Base-by-base conservation (phyloP, 1,140 invertebrate species). In the Leptinotarsa texana region DNA sequence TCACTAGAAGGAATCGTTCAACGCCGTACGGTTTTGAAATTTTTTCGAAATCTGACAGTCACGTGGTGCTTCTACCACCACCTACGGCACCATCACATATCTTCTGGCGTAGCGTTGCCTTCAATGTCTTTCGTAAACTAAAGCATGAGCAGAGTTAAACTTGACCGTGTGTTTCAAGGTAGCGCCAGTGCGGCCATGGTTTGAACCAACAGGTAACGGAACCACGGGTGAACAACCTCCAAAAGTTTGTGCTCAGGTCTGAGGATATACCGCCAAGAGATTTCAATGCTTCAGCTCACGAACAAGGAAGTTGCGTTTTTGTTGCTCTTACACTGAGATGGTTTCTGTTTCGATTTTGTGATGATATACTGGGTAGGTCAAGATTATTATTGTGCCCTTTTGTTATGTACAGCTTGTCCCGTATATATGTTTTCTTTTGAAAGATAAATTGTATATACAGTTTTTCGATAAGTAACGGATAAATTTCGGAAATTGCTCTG, bases 191-290 rank as follows among this genome's bases (percentile, higher is more conserved):
- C 76, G 81, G 82, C 81, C 78, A 82, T 81, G 78, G 77, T 78
- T 80, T 68, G 81, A 83, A 82, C 75, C 81, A 79, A 69, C 27
- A 66, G 63, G 77, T 83, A 83, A 84, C 83, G 82, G 81, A 83
- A 84, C 76, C 69, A 62, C 63, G 71, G 83, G 83, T 85, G 80
- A 80, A 82, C 78, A 78, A 85, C 84, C 84, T 84, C 83, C 84
- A 80, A 85, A 85, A 78, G 73, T 80, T 73, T 74, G 69, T 68
- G 63, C 27, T 62, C 42, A 76, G 49, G 27, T 33, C 18, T 67
- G 63, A 21, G 42, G 57, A 22, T 65, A 24, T 65, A 65, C 63
- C 63, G 63, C 17, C 63, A 61, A 47, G 65, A 66, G 47, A 77
- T n/a, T 51, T 62, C 72, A 27, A 71, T 63, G 71, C 71, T 51